These are phyloP conservation scores for Anguilla japonica DNA, from an alignment of 2,113 vertebrate species.

Conservation along the genomic window DNA sequence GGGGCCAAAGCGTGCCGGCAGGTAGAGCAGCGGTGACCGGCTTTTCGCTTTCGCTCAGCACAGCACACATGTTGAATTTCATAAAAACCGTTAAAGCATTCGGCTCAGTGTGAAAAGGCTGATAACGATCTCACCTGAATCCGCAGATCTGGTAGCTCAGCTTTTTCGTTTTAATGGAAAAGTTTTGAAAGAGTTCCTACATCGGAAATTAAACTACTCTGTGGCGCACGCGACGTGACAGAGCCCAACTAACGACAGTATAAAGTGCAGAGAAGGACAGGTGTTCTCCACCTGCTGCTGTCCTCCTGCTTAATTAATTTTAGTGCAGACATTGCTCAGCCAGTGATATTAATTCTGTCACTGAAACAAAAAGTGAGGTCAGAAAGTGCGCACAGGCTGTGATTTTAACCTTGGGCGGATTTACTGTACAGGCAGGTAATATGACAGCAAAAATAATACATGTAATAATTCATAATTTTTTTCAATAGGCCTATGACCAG, in stretches of 20 bases:
- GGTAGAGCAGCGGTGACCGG: constrained; percentile 48
- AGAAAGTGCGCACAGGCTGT: not conserved
- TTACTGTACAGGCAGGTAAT: not conserved
- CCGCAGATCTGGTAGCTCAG: not conserved
- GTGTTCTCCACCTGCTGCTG: no score
- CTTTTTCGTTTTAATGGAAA: not conserved
- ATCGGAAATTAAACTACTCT: not conserved
- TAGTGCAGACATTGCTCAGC: not conserved
- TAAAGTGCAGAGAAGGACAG: not conserved
- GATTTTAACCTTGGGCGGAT: not conserved
- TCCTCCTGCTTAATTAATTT: not conserved
- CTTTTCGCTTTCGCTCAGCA: constrained; percentile 42
- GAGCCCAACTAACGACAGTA: not conserved
- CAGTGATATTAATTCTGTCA: not conserved
- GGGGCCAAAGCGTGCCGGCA: constrained; percentile 37
- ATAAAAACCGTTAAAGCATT: constrained; percentile 18
- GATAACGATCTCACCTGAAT: constrained; percentile 1
- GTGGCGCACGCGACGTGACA: not conserved
- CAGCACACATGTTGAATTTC: constrained; percentile 30
- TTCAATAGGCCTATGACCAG: not conserved
- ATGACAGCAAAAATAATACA: not conserved
- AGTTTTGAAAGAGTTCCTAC: constrained; percentile 5
- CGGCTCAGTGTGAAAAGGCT: not conserved
- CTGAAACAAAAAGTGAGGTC: not conserved
- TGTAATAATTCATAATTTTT: not conserved